phyloP scores from a whole-genome alignment of 2,797 vertebrate genomes.

The Dipus sagitta region DNA sequence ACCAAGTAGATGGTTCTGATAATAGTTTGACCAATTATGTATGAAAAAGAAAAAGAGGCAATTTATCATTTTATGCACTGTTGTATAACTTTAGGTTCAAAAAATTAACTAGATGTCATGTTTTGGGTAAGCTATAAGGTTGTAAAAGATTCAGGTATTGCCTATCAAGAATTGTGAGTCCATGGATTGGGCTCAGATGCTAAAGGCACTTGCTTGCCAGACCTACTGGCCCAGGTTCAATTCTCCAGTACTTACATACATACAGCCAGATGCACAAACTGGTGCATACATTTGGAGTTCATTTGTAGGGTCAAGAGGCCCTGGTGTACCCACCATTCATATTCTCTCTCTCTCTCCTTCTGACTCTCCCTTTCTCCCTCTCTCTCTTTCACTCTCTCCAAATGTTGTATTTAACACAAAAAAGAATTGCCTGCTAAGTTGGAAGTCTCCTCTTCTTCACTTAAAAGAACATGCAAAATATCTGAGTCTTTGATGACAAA shows the following conservation, averaged over 20 bases:
- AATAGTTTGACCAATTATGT: slow-evolving; percentile 8
- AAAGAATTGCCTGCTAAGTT: slow-evolving; percentile 31
- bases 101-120: slow-evolving; percentile 30
- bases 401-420: no score
- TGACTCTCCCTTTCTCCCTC: no score
- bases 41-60: neutral
- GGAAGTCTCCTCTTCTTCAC: slow-evolving; percentile 20
- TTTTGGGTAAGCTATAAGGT: slow-evolving; percentile 44
- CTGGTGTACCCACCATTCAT: no score
- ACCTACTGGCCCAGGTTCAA: no score
- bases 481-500: neutral
- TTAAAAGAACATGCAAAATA: slow-evolving; percentile 55
- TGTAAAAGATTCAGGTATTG: slow-evolving; percentile 34
- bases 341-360: no score
- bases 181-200: no score
- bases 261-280: no score
- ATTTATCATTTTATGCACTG: slow-evolving; percentile 29
- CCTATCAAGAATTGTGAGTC: neutral
- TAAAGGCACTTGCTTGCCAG: no score
- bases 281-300: no score
- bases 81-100: slow-evolving; percentile 18
- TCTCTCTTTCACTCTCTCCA: no score
- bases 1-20: slow-evolving; percentile 27
- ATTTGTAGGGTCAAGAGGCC: no score
- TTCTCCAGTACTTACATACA: no score